A percentile compares a stretch with the other conserved stretches of the same genome.
phyloP scores from a whole-genome alignment of 2,888 invertebrate species.

The Dysmachus trigonus region DNA sequence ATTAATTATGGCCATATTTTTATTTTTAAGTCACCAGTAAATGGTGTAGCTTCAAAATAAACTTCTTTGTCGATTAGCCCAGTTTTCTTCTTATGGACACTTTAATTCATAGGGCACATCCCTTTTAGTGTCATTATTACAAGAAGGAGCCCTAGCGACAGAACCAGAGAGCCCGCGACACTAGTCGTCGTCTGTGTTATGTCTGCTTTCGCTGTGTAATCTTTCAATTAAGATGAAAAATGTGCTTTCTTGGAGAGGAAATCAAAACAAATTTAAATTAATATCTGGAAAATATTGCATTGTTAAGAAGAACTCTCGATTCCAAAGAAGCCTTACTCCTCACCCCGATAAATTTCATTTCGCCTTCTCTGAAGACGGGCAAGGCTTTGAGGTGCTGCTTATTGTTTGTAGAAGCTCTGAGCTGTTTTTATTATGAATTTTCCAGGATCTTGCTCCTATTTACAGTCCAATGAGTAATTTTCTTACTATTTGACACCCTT shows the following conservation, averaged over 20 bases:
- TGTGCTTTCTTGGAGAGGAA: background rate
- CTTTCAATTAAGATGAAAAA: background rate
- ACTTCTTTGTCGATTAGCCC: background rate
- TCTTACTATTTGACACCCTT: constrained; percentile 22
- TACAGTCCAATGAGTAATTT: constrained; percentile 26
- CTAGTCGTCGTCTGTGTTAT: background rate
- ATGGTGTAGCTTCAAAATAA: background rate
- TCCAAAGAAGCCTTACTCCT: background rate
- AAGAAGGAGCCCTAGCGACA: background rate
- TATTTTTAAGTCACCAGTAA: background rate
- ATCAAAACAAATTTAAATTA: constrained; percentile 5
- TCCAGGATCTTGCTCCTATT: constrained; percentile 13
- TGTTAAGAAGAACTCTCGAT: background rate
- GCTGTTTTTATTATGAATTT: constrained; percentile 30
- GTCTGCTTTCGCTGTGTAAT: background rate
- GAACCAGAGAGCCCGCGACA: background rate
- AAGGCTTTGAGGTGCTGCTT: constrained; percentile 6
- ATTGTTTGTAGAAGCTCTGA: background rate
- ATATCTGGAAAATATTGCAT: constrained; percentile 27
- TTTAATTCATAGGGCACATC: background rate
- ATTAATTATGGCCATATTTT: background rate
- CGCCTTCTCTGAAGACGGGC: background rate
- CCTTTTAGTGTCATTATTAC: background rate
- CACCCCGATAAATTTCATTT: background rate
- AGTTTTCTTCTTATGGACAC: background rate